A percentile compares a stretch with the other conserved stretches of the same genome.
These are phyloP conservation scores for Drosophila parvula DNA, from an alignment of 1,140 invertebrate genomes.

Conservation along the genomic window DNA sequence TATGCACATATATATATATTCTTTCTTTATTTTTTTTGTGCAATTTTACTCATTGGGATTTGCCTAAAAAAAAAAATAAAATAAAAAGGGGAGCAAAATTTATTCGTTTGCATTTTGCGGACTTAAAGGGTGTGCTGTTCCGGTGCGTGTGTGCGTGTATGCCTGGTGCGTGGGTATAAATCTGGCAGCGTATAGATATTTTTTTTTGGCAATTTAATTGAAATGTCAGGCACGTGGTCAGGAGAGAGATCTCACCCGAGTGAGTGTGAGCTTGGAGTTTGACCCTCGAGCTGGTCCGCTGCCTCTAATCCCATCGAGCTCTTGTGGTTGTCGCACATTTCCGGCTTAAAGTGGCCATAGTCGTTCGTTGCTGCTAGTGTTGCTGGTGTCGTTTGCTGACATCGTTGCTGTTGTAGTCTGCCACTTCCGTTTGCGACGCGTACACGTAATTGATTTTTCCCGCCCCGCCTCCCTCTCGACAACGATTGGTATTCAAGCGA, in stretches of 20 bases:
- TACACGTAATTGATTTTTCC: conserved; percentile 64
- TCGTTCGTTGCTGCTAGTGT: conserved; percentile 12
- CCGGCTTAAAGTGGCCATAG: conserved; percentile 59
- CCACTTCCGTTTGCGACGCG: conserved; percentile 62
- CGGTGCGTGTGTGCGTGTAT: conserved; percentile 8
- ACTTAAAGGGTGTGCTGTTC: conserved; percentile 33
- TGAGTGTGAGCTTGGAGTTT: conserved; percentile 17
- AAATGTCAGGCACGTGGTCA: conserved; percentile 62
- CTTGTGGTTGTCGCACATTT: conserved; percentile 66
- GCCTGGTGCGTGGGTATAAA: conserved; percentile 27
- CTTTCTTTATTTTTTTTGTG: background rate
- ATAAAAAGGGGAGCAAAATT: conserved; percentile 24
- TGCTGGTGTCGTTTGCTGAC: conserved; percentile 25
- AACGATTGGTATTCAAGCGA: conserved; percentile 41
- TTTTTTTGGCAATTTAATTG: conserved; percentile 67
- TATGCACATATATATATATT: background rate
- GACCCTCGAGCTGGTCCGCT: conserved; percentile 36
- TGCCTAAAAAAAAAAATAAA: conserved; percentile 13
- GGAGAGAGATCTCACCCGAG: background rate
- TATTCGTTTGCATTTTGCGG: conserved; percentile 32
- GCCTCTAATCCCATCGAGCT: conserved; percentile 54
- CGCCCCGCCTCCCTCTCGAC: conserved; percentile 10
- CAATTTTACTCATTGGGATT: conserved; percentile 16
- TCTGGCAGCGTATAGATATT: conserved; percentile 33
- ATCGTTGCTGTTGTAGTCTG: conserved; percentile 38